Conservation (phyloP, 2,113 vertebrate species). For the Myodes glareolus region DNA sequence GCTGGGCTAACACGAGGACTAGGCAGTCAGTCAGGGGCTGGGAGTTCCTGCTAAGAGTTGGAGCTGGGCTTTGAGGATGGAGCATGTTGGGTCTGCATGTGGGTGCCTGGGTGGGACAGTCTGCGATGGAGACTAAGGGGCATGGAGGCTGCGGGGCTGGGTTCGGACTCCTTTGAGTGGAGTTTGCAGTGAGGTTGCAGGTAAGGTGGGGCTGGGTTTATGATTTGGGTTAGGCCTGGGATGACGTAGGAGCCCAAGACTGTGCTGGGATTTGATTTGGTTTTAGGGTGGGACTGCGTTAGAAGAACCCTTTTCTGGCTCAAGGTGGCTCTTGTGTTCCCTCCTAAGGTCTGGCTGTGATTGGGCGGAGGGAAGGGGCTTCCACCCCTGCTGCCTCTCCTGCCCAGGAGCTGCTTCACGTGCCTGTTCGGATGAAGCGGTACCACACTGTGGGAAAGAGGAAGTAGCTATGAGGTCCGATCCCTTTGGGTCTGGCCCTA, state of each 20-base stretch:
- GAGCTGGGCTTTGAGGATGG: background rate
- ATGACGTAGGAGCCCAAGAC: background rate
- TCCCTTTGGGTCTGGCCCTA: constrained; percentile 29
- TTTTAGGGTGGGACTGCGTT: background rate
- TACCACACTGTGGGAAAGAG: constrained; percentile 62
- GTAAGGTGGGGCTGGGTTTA: background rate
- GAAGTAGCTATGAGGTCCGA: constrained; percentile 21
- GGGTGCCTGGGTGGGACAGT: accelerated
- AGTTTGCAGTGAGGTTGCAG: background rate
- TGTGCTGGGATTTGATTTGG: background rate
- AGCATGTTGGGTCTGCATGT: background rate
- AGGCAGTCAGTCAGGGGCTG: background rate
- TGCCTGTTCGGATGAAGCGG: background rate
- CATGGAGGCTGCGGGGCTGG: background rate
- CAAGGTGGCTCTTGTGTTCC: background rate
- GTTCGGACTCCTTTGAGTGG: background rate
- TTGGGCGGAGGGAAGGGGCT: background rate
- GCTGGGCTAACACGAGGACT: background rate
- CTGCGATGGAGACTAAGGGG: background rate
- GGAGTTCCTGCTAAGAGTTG: background rate
- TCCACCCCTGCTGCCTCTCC: background rate
- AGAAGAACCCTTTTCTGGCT: background rate
- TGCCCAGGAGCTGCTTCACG: background rate
- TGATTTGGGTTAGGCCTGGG: background rate
- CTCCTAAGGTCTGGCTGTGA: background rate